Evolutionary conservation across 2,113 vertebrate species (phyloP).

Genomic region (Gymnogyps californianus): DNA sequence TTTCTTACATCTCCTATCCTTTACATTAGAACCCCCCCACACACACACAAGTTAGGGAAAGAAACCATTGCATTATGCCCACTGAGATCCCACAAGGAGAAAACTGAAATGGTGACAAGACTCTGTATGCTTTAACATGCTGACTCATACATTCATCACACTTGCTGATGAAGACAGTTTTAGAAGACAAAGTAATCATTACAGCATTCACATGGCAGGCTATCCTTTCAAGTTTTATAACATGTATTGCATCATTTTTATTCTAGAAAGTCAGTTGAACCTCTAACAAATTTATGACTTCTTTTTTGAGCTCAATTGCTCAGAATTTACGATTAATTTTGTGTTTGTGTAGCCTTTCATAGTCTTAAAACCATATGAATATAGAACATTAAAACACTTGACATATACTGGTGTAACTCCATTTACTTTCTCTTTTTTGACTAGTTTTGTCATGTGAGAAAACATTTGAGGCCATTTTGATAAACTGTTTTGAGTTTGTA

Average conservation of each 20-base stretch:
- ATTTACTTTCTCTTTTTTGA: neutral
- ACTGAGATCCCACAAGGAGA: neutral
- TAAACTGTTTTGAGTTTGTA: neutral
- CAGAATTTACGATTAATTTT: neutral
- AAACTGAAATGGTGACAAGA: neutral
- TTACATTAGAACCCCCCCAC: too few relatives aligned
- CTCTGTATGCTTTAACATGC: neutral
- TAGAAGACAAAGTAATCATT: neutral
- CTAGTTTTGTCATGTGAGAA: neutral
- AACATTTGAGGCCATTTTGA: neutral
- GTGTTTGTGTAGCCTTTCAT: neutral
- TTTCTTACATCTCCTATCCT: neutral
- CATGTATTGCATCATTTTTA: neutral
- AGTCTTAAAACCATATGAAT: neutral
- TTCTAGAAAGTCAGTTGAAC: neutral
- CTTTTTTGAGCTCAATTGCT: neutral
- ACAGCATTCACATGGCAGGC: neutral
- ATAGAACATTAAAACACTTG: neutral
- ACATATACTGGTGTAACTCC: neutral
- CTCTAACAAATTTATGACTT: neutral
- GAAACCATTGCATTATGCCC: neutral
- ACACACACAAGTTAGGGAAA: neutral
- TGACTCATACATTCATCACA: neutral
- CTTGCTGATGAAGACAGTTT: neutral
- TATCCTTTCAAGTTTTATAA: neutral